Evolutionary conservation across 2,888 invertebrate species (phyloP).

Genomic region (Drosophila buzzatii): DNA sequence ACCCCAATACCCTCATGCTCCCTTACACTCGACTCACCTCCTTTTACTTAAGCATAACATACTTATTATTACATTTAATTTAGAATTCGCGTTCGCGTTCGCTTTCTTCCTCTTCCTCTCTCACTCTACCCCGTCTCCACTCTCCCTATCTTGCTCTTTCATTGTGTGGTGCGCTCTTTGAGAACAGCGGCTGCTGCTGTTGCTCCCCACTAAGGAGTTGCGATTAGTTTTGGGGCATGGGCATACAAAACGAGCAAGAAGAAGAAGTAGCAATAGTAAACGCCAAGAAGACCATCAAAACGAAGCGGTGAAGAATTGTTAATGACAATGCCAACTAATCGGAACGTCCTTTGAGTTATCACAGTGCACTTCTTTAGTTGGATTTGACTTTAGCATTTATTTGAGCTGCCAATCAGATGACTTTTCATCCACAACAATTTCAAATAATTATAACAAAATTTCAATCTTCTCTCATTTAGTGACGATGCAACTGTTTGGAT

Average conservation of each 20-base stretch:
- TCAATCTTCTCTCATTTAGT: too few relatives aligned
- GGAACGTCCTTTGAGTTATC: too few relatives aligned
- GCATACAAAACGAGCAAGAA: conserved; percentile 8
- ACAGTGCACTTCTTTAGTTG: too few relatives aligned
- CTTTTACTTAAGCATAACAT: conserved; percentile 64
- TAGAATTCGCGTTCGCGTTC: conserved; percentile 31
- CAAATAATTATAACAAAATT: too few relatives aligned
- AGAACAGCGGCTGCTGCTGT: conserved; percentile 12
- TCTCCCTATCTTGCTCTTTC: conserved; percentile 18
- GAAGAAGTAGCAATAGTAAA: neutral
- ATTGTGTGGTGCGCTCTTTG: conserved; percentile 47
- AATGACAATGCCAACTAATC: too few relatives aligned
- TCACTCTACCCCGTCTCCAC: conserved; percentile 7
- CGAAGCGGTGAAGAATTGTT: conserved; percentile 36
- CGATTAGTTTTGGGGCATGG: conserved; percentile 47
- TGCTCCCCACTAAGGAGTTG: conserved; percentile 51
- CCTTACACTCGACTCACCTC: neutral
- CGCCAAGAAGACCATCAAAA: conserved; percentile 39
- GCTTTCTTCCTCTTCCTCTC: neutral
- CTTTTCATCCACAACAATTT: too few relatives aligned
- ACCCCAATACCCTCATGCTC: conserved; percentile 3
- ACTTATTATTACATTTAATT: conserved; percentile 84
- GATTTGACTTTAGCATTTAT: too few relatives aligned
- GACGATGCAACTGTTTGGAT: too few relatives aligned
- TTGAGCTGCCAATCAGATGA: too few relatives aligned